Evolutionary conservation across 2,113 vertebrate species (phyloP).

Genomic region (Phyllopteryx taeniolatus): DNA sequence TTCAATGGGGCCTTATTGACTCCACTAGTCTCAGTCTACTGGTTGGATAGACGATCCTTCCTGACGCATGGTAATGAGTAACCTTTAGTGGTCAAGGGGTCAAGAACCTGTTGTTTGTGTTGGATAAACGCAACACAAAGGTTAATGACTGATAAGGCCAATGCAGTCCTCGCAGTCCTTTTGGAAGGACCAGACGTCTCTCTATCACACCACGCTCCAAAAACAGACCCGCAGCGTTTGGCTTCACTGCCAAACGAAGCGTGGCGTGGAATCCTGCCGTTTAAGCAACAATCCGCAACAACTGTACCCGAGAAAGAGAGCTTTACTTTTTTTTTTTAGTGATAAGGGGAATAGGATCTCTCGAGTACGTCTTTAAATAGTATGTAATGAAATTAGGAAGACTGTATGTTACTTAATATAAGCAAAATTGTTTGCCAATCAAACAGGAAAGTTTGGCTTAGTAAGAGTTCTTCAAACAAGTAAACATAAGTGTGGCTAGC

Average conservation of each 20-base stretch:
- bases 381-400: no score
- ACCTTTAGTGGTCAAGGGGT: conserved; percentile 55
- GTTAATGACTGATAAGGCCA: conserved; percentile 55
- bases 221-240: conserved; percentile 18
- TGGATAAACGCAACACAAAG: conserved; percentile 57
- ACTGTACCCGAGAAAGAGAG: neutral
- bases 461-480: no score
- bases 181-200: neutral
- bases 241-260: conserved; percentile 25
- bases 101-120: conserved; percentile 53
- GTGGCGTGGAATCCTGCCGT: conserved; percentile 29
- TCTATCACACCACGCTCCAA: neutral
- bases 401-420: no score
- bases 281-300: conserved; percentile 11
- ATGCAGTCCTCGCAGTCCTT: neutral
- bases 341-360: no score
- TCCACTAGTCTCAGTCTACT: conserved; percentile 39
- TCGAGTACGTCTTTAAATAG: neutral
- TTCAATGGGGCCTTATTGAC: conserved; percentile 48
- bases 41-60: conserved; percentile 35
- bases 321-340: neutral
- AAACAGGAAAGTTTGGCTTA: no score
- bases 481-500: no score
- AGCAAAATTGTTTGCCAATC: no score
- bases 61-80: conserved; percentile 54